These are phyloP conservation scores for Bufo bufo DNA, from an alignment of 2,113 vertebrate genomes.

Conservation along the genomic window DNA sequence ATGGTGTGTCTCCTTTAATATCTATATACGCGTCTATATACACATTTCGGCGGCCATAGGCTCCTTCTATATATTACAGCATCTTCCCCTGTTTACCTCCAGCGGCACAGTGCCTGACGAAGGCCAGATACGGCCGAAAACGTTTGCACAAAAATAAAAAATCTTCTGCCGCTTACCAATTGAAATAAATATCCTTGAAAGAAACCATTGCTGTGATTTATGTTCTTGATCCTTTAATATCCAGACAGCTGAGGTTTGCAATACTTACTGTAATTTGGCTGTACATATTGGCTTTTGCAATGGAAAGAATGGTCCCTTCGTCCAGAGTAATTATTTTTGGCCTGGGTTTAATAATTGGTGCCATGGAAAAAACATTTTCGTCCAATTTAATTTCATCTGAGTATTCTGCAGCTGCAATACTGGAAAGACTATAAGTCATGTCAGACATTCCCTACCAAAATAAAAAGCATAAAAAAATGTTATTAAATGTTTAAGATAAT, in stretches of 20 bases:
- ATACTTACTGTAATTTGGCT: constrained; percentile 82
- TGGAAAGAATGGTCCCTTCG: constrained; percentile 74
- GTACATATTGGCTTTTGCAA: constrained; percentile 74
- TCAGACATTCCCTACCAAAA: constrained; percentile 60
- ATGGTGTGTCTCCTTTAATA: too few relatives aligned
- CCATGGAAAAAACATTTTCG: constrained; percentile 75
- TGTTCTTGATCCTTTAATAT: not conserved
- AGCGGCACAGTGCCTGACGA: too few relatives aligned
- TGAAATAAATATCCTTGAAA: too few relatives aligned
- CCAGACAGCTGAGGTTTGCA: not conserved
- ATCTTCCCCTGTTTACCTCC: too few relatives aligned
- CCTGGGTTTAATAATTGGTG: constrained; percentile 72
- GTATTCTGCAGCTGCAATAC: constrained; percentile 62
- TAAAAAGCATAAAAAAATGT: not conserved
- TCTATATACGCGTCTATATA: too few relatives aligned
- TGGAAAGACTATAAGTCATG: constrained; percentile 64
- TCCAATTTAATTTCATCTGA: constrained; percentile 68
- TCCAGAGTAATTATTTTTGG: constrained; percentile 76
- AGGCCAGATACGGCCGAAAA: too few relatives aligned
- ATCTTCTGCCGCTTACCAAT: too few relatives aligned
- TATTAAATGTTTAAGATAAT: not conserved
- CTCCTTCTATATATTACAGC: too few relatives aligned
- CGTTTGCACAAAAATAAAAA: too few relatives aligned
- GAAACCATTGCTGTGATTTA: too few relatives aligned
- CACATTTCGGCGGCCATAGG: too few relatives aligned